Evolutionary conservation across 2,888 invertebrate genomes (phyloP).

Genomic region (Pseudeuparius sepicola): DNA sequence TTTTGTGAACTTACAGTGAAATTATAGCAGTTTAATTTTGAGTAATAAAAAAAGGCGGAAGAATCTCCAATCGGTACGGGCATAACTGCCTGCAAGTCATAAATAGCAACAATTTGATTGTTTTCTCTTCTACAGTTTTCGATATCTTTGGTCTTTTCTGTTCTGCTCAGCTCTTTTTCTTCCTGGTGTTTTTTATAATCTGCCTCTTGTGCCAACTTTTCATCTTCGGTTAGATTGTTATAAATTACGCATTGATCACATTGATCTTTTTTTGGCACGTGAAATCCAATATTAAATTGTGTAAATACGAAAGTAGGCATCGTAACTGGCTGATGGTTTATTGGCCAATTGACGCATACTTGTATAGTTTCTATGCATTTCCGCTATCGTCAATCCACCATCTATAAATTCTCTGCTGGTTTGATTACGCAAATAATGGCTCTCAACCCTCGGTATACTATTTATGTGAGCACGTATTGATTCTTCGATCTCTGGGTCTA

Average conservation of each 20-base stretch:
- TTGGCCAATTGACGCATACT: no score
- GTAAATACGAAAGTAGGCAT: no score
- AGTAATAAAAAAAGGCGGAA: conserved; percentile 7
- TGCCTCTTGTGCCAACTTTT: not conserved
- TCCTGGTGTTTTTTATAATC: not conserved
- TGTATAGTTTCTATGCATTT: no score
- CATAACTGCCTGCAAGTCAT: conserved; percentile 8
- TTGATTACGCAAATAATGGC: conserved; percentile 6
- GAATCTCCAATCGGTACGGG: no score
- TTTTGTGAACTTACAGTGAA: conserved; percentile 8
- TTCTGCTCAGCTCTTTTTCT: conserved; percentile 5
- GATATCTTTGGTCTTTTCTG: conserved; percentile 7
- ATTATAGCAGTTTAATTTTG: conserved; percentile 4
- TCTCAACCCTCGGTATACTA: conserved; percentile 7
- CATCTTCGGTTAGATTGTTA: conserved; percentile 8
- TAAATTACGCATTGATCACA: conserved; percentile 3
- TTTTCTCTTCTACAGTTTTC: conserved; percentile 5
- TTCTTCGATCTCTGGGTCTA: conserved; percentile 3
- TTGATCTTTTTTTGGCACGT: conserved; percentile 9
- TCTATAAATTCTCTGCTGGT: conserved; percentile 8
- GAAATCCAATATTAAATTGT: conserved; percentile 8
- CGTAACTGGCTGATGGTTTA: no score
- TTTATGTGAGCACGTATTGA: conserved; percentile 9
- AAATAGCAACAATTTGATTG: conserved; percentile 5
- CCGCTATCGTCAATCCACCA: conserved; percentile 8